These are phyloP conservation scores for Amia ocellicauda DNA, from an alignment of 2,113 vertebrate genomes.

Conservation along the genomic window DNA sequence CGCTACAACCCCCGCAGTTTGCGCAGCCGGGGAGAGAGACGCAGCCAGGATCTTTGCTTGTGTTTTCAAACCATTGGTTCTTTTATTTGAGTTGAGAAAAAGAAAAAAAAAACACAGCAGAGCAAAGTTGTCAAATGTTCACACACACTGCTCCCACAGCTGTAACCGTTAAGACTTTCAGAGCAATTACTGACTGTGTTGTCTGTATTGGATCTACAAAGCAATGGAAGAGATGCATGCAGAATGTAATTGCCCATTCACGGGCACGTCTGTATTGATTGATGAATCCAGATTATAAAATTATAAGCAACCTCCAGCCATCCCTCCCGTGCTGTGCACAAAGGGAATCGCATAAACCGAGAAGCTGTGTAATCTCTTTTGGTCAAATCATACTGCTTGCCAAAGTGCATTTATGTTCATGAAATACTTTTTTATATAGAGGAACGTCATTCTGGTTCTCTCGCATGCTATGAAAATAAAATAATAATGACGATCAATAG, in stretches of 20 bases:
- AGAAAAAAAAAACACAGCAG: too few relatives aligned
- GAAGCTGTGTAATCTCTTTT: neutral
- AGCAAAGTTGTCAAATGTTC: too few relatives aligned
- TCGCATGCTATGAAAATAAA: too few relatives aligned
- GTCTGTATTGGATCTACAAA: neutral
- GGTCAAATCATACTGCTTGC: neutral
- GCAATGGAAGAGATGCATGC: neutral
- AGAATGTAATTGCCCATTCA: neutral
- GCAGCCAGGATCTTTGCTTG: too few relatives aligned
- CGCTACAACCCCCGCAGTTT: too few relatives aligned
- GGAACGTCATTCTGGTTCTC: too few relatives aligned
- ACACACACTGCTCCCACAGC: neutral
- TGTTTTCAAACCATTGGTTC: too few relatives aligned
- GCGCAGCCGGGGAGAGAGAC: too few relatives aligned
- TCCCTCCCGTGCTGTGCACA: neutral
- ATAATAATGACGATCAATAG: too few relatives aligned
- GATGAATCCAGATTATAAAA: constrained; percentile 1
- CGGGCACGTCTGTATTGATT: constrained; percentile 5
- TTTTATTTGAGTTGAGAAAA: too few relatives aligned
- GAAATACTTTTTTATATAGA: too few relatives aligned
- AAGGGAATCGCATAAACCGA: constrained; percentile 6
- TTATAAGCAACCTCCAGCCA: neutral
- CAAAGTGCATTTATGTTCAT: neutral
- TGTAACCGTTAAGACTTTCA: neutral
- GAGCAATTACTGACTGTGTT: neutral